A percentile compares a stretch with the other conserved stretches of the same genome.
Conservation (phyloP, 2,888 invertebrate genomes). For the Stegana nigrithorax region DNA sequence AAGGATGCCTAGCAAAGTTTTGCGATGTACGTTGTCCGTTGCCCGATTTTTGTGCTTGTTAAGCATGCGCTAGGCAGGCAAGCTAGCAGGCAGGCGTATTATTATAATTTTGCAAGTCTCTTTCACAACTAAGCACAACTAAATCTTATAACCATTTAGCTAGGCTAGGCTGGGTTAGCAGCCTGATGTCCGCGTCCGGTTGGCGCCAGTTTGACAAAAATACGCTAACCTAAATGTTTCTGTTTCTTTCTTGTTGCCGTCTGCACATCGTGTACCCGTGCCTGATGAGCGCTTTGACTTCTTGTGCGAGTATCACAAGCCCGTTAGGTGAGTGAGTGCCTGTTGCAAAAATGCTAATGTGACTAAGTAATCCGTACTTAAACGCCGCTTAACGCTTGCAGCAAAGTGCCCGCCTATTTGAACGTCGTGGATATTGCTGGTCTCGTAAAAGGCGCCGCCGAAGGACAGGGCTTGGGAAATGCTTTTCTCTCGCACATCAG, state of each 20-base stretch:
- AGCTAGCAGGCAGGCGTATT: too few species aligned
- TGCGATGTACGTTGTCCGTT: too few species aligned
- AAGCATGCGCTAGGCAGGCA: background rate
- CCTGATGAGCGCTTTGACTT: slow-evolving; percentile 95
- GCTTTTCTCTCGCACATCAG: slow-evolving; percentile 98
- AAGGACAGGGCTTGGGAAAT: slow-evolving; percentile 92
- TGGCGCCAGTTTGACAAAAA: slow-evolving; percentile 13
- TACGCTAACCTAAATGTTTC: slow-evolving; percentile 22
- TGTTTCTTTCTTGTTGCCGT: slow-evolving; percentile 44
- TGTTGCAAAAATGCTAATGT: background rate
- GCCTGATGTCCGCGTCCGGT: background rate
- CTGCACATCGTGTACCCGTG: slow-evolving; percentile 94
- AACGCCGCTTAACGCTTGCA: slow-evolving; percentile 68
- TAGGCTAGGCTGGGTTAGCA: too few species aligned
- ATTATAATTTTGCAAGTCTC: too few species aligned
- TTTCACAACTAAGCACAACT: too few species aligned
- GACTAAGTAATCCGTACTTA: background rate
- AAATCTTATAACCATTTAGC: slow-evolving; percentile 18
- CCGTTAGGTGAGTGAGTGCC: slow-evolving; percentile 85
- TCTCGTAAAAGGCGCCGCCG: slow-evolving; percentile 96
- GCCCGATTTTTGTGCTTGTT: too few species aligned
- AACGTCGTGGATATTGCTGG: slow-evolving; percentile 99
- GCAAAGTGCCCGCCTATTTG: slow-evolving; percentile 97
- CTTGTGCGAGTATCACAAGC: slow-evolving; percentile 94
- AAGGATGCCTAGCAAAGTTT: slow-evolving; percentile 16